Evolutionary conservation across 2,888 invertebrate species (phyloP).

Genomic region (Tipula lateralis): DNA sequence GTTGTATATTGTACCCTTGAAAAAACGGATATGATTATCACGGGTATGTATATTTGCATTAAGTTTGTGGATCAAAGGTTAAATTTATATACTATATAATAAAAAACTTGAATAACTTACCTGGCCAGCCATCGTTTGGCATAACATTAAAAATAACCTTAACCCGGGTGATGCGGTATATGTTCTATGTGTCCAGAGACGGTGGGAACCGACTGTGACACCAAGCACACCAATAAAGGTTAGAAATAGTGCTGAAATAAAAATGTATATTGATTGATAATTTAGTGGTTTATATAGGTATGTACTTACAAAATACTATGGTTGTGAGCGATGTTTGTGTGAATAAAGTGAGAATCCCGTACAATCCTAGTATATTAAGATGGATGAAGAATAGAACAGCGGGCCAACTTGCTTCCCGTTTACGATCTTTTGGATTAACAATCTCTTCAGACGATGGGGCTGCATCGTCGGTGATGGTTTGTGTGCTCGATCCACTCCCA

Average conservation of each 20-base stretch:
- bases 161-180: constrained; percentile 72
- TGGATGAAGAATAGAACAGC: constrained; percentile 70
- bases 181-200: constrained; percentile 85
- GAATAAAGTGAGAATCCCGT: constrained; percentile 58
- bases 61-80: neutral
- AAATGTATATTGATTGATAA: neutral
- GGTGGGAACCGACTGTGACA: constrained; percentile 85
- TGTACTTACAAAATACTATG: constrained; percentile 58
- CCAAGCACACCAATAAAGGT: constrained; percentile 66
- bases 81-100: neutral
- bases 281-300: neutral
- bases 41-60: no score
- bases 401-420: constrained; percentile 66
- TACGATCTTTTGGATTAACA: constrained; percentile 35
- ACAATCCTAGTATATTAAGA: constrained; percentile 62
- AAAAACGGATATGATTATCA: neutral
- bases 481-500: neutral
- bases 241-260: constrained; percentile 57
- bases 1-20: constrained; percentile 74
- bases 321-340: constrained; percentile 60
- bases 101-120: constrained; percentile 57
- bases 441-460: neutral
- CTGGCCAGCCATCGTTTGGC: constrained; percentile 83
- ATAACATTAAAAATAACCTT: constrained; percentile 70
- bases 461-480: neutral